phyloP scores from a whole-genome alignment of 2,797 vertebrate genomes.

The Muscicapa striata region DNA sequence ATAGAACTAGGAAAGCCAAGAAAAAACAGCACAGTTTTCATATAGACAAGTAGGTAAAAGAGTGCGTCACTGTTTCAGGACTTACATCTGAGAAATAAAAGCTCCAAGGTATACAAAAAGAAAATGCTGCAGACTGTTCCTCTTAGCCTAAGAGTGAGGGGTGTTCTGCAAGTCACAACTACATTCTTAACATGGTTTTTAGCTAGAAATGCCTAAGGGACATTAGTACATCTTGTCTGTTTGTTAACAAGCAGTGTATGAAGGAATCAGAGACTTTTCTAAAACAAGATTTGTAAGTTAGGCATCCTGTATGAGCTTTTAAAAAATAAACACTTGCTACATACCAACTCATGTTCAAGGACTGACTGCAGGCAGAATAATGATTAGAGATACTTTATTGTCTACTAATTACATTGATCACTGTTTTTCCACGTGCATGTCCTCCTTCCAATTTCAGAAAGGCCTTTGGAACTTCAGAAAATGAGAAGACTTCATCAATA shows the following conservation, averaged over 20 bases:
- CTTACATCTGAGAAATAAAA: background rate
- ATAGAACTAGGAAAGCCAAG: background rate
- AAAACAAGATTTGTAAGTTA: background rate
- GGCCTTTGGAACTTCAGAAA: conserved; percentile 90
- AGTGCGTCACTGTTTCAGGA: background rate
- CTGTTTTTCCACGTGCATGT: conserved; percentile 93
- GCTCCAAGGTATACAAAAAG: background rate
- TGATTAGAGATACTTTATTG: conserved; percentile 3
- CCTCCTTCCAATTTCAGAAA: conserved; percentile 91
- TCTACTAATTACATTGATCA: conserved; percentile 80
- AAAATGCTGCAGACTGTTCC: background rate
- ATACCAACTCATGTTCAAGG: background rate
- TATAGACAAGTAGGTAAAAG: background rate
- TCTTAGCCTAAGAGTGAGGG: background rate
- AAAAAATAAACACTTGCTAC: background rate
- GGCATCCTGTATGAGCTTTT: background rate
- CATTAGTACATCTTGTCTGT: background rate
- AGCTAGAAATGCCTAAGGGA: background rate
- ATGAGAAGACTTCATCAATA: conserved; percentile 88
- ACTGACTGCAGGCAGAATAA: background rate
- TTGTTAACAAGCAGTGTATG: background rate
- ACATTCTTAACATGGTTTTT: background rate
- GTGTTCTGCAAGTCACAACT: background rate
- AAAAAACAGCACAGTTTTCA: background rate
- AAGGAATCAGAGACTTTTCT: background rate